phyloP scores from a whole-genome alignment of 2,113 vertebrate species.

The Bombycilla garrulus region DNA sequence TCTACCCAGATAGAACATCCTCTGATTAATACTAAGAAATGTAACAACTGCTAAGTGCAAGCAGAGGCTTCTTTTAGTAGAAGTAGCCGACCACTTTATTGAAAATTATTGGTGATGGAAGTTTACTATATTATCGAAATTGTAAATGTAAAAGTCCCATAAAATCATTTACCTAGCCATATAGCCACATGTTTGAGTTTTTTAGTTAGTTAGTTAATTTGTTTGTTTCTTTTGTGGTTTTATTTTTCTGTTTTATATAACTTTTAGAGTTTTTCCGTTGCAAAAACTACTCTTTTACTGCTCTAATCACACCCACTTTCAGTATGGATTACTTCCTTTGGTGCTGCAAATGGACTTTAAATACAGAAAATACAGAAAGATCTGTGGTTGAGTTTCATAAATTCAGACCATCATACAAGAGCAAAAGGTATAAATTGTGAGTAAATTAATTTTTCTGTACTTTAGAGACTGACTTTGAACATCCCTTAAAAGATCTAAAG shows the following conservation, averaged over 20 bases:
- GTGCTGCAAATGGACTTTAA: background rate
- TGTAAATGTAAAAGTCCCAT: background rate
- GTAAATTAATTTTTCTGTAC: background rate
- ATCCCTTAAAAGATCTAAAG: background rate
- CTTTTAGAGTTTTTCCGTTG: background rate
- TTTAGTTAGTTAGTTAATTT: background rate
- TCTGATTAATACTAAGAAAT: background rate
- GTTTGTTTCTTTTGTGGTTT: background rate
- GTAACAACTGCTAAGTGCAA: background rate
- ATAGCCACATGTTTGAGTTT: background rate
- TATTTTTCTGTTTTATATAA: background rate
- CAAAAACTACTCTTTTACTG: background rate
- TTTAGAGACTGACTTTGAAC: background rate
- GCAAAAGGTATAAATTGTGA: background rate
- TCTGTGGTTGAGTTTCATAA: background rate
- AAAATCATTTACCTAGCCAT: background rate
- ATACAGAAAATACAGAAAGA: background rate
- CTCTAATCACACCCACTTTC: background rate
- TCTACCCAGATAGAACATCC: background rate
- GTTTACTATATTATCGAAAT: background rate
- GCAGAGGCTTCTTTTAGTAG: background rate
- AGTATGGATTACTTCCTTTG: background rate
- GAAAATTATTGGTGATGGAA: background rate
- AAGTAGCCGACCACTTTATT: background rate
- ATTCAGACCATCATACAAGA: background rate